Conservation (phyloP, 2,113 vertebrate species). For the Phrynosoma blainvillii region DNA sequence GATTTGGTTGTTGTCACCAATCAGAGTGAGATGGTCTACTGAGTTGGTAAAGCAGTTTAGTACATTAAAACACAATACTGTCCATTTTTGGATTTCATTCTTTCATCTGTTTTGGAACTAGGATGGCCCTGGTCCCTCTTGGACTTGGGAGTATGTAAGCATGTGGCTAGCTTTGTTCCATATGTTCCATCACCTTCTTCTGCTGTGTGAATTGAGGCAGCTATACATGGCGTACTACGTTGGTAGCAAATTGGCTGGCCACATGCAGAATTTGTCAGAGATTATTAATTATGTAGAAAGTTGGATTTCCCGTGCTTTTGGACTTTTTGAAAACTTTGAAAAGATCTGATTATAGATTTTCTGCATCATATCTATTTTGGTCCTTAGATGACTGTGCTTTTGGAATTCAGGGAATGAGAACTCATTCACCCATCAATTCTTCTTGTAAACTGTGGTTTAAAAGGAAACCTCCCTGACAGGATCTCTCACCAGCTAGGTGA, state of each 20-base stretch:
- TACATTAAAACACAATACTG: no score
- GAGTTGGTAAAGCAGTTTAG: background rate
- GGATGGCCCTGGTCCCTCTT: background rate
- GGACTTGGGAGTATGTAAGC: background rate
- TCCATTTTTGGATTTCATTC: background rate
- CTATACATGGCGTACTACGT: background rate
- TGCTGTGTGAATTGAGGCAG: background rate
- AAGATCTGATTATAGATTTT: background rate
- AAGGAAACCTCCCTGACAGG: background rate
- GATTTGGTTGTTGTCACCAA: background rate
- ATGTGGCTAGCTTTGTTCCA: background rate
- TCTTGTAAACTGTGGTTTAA: background rate
- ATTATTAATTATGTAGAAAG: background rate
- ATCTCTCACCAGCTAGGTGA: slow-evolving; percentile 17
- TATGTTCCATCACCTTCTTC: background rate
- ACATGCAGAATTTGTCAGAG: background rate
- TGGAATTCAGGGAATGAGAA: background rate
- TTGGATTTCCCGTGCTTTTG: background rate
- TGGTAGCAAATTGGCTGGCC: no score
- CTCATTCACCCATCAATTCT: background rate
- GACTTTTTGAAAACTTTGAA: background rate
- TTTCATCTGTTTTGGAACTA: background rate
- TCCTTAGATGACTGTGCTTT: background rate
- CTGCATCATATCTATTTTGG: background rate
- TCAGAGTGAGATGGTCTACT: background rate